A percentile compares a stretch with the other conserved stretches of the same genome.
These are phyloP conservation scores for Eumaeus atala DNA, from an alignment of 1,140 invertebrate species.

Conservation along the genomic window DNA sequence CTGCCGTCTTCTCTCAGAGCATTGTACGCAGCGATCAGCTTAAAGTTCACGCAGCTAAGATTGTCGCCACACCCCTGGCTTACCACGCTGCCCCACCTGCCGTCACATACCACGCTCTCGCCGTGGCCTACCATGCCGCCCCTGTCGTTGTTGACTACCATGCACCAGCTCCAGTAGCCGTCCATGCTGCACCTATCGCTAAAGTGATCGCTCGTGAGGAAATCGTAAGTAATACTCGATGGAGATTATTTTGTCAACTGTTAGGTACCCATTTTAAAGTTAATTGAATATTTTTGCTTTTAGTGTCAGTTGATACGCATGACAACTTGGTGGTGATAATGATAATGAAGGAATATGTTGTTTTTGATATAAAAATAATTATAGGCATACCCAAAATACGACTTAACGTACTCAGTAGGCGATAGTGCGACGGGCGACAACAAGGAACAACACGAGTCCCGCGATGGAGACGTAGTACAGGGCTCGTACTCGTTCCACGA, in stretches of 20 bases:
- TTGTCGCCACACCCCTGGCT: neutral
- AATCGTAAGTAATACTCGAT: conserved; percentile 33
- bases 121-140: conserved; percentile 12
- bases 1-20: conserved; percentile 35
- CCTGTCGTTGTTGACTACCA: neutral
- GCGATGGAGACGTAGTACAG: conserved; percentile 71
- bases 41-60: conserved; percentile 17
- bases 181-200: conserved; percentile 22
- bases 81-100: conserved; percentile 1
- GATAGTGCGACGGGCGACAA: conserved; percentile 71
- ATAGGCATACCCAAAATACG: conserved; percentile 59
- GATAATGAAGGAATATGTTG: no score
- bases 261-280: no score
- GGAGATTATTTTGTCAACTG: no score
- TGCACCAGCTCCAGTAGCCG: conserved; percentile 7
- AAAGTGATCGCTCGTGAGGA: conserved; percentile 34
- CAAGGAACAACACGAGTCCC: conserved; percentile 71
- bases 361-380: no score
- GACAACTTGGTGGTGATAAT: no score
- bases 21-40: conserved; percentile 33
- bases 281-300: no score
- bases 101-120: conserved; percentile 29
- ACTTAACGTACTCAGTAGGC: conserved; percentile 71
- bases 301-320: no score
- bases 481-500: conserved; percentile 73